Conservation (phyloP, 1,140 invertebrate species). For the Leptonema lineaticorne region DNA sequence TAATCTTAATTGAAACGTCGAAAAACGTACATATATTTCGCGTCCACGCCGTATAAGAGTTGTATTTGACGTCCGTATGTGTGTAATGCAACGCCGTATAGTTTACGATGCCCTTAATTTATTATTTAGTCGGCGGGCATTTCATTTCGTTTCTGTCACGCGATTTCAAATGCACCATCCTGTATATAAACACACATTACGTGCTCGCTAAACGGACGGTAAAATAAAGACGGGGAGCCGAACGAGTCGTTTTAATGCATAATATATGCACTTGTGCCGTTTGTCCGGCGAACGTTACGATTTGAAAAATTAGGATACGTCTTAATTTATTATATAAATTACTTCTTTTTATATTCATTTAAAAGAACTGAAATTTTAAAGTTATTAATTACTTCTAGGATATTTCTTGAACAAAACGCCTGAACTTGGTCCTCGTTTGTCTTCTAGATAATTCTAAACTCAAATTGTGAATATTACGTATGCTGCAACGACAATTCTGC, state of each 20-base stretch:
- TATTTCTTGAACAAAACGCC: conserved; percentile 38
- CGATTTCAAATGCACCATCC: conserved; percentile 23
- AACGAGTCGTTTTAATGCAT: conserved; percentile 26
- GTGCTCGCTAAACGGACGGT: conserved; percentile 18
- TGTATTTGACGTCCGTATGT: no score
- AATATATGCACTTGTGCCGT: conserved; percentile 24
- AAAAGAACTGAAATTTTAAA: conserved; percentile 33
- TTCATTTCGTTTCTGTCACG: conserved; percentile 36
- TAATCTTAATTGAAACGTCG: no score
- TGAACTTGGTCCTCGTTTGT: conserved; percentile 28
- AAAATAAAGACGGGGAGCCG: no score
- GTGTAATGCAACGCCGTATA: background rate
- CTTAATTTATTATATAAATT: no score
- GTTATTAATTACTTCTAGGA: conserved; percentile 41
- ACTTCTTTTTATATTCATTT: conserved; percentile 29
- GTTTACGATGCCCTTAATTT: conserved; percentile 34
- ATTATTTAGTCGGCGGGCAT: conserved; percentile 36
- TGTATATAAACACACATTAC: conserved; percentile 28
- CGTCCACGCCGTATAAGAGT: background rate
- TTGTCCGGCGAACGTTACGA: background rate
- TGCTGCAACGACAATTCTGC: no score
- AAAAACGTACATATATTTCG: background rate
- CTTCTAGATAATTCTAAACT: no score
- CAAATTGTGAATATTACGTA: no score
- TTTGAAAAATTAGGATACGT: background rate